Conservation (phyloP, 2,888 invertebrate genomes). For the Meganola albula region DNA sequence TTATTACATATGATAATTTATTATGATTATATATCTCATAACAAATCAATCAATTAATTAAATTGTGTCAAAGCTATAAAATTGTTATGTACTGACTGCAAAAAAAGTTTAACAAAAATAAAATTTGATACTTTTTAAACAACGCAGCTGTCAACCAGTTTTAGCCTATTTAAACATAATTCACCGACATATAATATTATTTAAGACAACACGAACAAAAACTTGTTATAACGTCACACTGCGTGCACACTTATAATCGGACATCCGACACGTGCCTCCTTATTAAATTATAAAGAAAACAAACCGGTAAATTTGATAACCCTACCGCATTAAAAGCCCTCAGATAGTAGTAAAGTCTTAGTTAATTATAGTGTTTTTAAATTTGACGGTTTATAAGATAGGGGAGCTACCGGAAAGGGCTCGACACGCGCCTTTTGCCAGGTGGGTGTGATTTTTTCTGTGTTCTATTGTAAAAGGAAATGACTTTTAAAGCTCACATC, state of each 20-base stretch:
- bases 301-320: slow-evolving; percentile 42
- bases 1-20: no score
- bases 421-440: slow-evolving; percentile 55
- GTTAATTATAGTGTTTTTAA: slow-evolving; percentile 29
- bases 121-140: background rate
- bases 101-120: background rate
- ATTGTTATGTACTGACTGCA: no score
- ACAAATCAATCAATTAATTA: no score
- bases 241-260: slow-evolving; percentile 49
- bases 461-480: slow-evolving; percentile 36
- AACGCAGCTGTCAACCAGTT: slow-evolving; percentile 24
- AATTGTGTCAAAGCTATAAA: no score
- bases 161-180: slow-evolving; percentile 24
- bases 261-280: slow-evolving; percentile 60
- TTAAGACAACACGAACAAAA: slow-evolving; percentile 33
- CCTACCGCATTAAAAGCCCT: slow-evolving; percentile 17
- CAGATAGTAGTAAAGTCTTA: slow-evolving; percentile 7
- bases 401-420: slow-evolving; percentile 51
- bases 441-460: slow-evolving; percentile 50
- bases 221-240: slow-evolving; percentile 49
- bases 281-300: slow-evolving; percentile 72
- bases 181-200: slow-evolving; percentile 26
- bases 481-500: slow-evolving; percentile 36
- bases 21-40: no score
- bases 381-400: slow-evolving; percentile 31